These are phyloP conservation scores for Melinaea marsaeus DNA, from an alignment of 2,888 invertebrate genomes.

Conservation along the genomic window DNA sequence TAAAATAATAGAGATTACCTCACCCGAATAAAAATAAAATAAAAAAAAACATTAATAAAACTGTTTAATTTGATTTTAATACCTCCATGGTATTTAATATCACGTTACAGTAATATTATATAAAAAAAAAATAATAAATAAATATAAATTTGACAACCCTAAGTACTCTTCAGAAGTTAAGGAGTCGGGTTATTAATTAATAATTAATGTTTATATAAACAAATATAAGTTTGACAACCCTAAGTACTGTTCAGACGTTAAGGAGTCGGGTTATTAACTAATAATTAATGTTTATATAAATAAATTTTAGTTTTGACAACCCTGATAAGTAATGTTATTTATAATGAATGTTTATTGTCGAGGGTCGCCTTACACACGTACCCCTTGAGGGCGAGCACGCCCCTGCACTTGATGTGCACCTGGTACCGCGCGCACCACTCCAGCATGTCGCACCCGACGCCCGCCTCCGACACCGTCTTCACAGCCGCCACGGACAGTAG, in stretches of 20 bases:
- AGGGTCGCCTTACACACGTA: constrained; percentile 81
- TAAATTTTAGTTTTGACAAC: too few species aligned
- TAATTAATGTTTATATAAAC: not conserved
- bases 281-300: not conserved
- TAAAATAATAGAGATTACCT: too few species aligned
- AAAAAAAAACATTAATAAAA: too few species aligned
- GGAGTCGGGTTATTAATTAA: too few species aligned
- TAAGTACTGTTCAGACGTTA: too few species aligned
- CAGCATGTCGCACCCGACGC: constrained; percentile 64
- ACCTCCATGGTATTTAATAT: constrained; percentile 2
- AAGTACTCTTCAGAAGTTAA: too few species aligned
- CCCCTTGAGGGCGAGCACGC: constrained; percentile 93
- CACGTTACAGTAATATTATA: not conserved
- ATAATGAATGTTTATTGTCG: constrained; percentile 35
- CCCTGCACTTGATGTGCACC: constrained; percentile 93
- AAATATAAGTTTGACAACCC: constrained; percentile 11
- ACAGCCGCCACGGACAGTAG: constrained; percentile 71
- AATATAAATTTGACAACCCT: constrained; percentile 11
- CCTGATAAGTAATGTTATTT: not conserved
- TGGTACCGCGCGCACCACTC: constrained; percentile 92
- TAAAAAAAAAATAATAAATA: not conserved
- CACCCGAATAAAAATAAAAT: too few species aligned
- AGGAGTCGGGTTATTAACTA: constrained; percentile 1
- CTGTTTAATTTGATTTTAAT: not conserved
- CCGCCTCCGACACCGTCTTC: constrained; percentile 74